These are phyloP conservation scores for Carollia perspicillata DNA, from an alignment of 2,113 vertebrate species.

Conservation along the genomic window DNA sequence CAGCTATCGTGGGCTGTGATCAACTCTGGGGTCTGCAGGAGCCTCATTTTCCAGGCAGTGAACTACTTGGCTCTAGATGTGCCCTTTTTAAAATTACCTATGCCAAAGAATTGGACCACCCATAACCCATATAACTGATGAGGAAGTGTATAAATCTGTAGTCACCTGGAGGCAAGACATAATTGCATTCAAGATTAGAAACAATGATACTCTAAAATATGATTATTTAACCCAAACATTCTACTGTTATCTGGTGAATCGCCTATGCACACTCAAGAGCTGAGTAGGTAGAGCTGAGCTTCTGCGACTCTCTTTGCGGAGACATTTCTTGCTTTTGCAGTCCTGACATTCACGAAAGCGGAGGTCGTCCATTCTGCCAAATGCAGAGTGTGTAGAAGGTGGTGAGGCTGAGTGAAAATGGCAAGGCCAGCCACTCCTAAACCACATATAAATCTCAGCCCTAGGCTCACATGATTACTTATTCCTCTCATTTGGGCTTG, in stretches of 20 bases:
- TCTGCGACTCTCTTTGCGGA: background rate
- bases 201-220: background rate
- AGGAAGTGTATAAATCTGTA: background rate
- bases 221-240: background rate
- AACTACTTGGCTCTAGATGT: background rate
- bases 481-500: slow-evolving; percentile 51
- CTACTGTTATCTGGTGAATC: background rate
- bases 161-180: background rate
- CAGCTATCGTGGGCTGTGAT: background rate
- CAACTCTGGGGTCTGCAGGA: background rate
- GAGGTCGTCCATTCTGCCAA: background rate
- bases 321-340: background rate
- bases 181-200: background rate
- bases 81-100: background rate
- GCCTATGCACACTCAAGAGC: too few species aligned
- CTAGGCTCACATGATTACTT: background rate
- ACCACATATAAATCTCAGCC: background rate
- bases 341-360: background rate
- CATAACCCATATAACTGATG: background rate
- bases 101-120: background rate
- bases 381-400: background rate
- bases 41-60: background rate
- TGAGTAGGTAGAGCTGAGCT: background rate
- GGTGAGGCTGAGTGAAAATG: background rate
- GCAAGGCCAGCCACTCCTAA: background rate